Percentiles rank a stretch among this genome's conserved stretches.
Conservation (phyloP, 1,140 invertebrate species). For the Drosophila asahinai region DNA sequence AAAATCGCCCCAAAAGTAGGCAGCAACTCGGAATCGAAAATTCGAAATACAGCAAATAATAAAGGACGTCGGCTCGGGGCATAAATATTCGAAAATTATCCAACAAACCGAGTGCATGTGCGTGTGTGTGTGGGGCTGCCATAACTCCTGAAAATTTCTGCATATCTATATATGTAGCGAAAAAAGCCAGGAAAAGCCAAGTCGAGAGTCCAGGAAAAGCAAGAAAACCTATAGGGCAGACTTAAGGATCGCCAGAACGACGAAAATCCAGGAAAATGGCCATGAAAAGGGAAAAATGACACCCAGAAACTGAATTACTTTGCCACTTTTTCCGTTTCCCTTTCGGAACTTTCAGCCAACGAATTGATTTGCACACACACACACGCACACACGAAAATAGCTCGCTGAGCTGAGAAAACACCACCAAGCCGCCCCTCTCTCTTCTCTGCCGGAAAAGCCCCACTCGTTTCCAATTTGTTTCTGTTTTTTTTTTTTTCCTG, state of each 20-base stretch:
- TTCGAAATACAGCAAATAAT: background rate
- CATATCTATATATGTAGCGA: constrained; percentile 5
- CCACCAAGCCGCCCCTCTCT: background rate
- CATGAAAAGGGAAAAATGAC: constrained; percentile 23
- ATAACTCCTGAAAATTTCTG: constrained; percentile 37
- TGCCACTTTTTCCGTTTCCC: constrained; percentile 4
- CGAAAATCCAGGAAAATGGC: constrained; percentile 19
- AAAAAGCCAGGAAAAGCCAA: background rate
- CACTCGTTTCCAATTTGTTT: background rate
- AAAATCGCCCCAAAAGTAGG: constrained; percentile 13
- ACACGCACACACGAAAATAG: constrained; percentile 15
- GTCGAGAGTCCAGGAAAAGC: background rate
- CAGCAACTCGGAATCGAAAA: background rate
- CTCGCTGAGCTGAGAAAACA: constrained; percentile 22
- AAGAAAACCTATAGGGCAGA: constrained; percentile 7
- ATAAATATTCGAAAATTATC: constrained; percentile 4
- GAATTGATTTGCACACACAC: constrained; percentile 29
- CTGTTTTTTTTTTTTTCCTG: background rate
- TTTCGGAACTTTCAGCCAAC: constrained; percentile 9
- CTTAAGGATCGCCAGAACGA: background rate
- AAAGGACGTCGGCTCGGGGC: constrained; percentile 6
- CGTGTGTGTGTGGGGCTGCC: constrained; percentile 42
- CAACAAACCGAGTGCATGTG: constrained; percentile 28
- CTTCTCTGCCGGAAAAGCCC: background rate
- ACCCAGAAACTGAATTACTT: constrained; percentile 25